Conservation (phyloP, 2,888 invertebrate genomes). For the Gisinianus flammeolus region DNA sequence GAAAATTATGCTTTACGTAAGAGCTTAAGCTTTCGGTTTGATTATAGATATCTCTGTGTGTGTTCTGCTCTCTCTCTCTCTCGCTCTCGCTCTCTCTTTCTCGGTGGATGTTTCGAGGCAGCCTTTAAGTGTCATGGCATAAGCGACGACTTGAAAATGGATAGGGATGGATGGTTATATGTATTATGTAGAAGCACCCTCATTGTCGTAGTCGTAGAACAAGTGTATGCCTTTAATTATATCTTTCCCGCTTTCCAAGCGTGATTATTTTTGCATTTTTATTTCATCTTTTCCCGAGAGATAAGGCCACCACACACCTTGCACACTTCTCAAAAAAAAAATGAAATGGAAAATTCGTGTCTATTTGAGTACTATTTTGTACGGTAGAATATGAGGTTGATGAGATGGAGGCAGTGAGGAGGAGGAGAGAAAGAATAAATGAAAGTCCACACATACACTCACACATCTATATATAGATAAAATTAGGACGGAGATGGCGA, state of each 20-base stretch:
- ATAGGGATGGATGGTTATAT: not conserved
- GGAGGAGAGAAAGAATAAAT: not conserved
- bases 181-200: not conserved
- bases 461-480: not conserved
- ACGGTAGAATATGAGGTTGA: no score
- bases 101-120: no score
- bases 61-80: no score
- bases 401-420: no score
- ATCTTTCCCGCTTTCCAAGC: constrained; percentile 27
- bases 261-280: constrained; percentile 52
- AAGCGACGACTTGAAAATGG: not conserved
- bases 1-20: not conserved
- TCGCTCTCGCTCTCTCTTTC: not conserved
- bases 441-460: not conserved
- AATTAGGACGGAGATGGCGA: not conserved
- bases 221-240: constrained; percentile 37
- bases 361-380: no score
- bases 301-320: not conserved
- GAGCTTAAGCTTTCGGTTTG: no score
- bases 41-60: no score
- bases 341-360: not conserved
- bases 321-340: not conserved
- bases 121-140: constrained; percentile 6
- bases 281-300: constrained; percentile 17
- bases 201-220: not conserved